Base-by-base conservation (phyloP, 2,888 invertebrate genomes). In the Crepidodera aurea region DNA sequence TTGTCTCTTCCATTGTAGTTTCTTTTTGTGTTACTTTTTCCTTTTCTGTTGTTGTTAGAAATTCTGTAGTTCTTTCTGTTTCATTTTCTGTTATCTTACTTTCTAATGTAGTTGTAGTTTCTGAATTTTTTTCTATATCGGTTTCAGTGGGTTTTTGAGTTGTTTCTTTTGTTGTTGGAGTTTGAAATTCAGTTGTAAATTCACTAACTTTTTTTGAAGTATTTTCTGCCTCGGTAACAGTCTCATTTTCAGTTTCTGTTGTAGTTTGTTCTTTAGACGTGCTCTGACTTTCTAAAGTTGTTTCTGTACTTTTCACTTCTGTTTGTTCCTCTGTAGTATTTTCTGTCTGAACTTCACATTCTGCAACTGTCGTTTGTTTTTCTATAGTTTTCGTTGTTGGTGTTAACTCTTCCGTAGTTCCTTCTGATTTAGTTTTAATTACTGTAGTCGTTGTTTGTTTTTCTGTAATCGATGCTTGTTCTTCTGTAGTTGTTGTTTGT, bases 361-460 rank as follows among this genome's bases (percentile, higher is more conserved):
- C 32, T 10, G 32, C 10, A 10, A 8, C 8, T 32, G 32, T 7
- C 10, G n/a, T 32, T 32, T 32, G 32, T 32, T 32, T 8, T 32
- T 32, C 32, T 10, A 10, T 32, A 32, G 7, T 32, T 32, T 4
- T 7, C 8, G n/a, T 32, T 32, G 7, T 32, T 32, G 7, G 32
- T 32, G 32, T 4, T 22, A 22, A 4, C 6, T 22, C 37, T 18
- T 22, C 25, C 37, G 19, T 1, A 22, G 22, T 22, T 22, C 2
- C 22, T 13, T 34, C 8, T 7, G n/a, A 16, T 42, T 13, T 42
- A 15, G 27, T 25, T 50, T 22, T 1, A 22, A 22, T 10, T 10
- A 32, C 32, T 7, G 32, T n/a, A 34, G 51, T 29, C 19, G 34
- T 15, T 18, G 18, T 46, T 46, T 40, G 10, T 18, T n/a, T 59